Evolutionary conservation across 2,888 invertebrate genomes (phyloP), one percentile per base, ranked within the genome.

Genomic region (Drosophila neutralis): DNA sequence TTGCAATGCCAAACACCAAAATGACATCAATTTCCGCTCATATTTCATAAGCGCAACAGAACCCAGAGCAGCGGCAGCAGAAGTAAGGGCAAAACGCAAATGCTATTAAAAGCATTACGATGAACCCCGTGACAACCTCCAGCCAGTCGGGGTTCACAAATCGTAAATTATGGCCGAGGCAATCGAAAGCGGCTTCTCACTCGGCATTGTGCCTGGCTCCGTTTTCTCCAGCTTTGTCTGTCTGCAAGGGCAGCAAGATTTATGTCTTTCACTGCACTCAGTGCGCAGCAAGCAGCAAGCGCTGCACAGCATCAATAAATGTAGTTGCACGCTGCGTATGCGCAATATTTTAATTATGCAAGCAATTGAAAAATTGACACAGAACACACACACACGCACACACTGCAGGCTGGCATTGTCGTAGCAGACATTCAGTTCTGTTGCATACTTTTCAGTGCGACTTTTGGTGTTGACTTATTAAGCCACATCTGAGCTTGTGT

Each of bases 271-370:
- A 59, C 29, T 72, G 74, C 51, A 53, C 69, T 69, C 64, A 49
- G 64, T 58, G 56, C 66, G 27, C 48, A 29, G 48, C 53, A 38
- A 52, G 60, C 54, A 63, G 54, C 69, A 63, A 21, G 27, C 8
- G 2, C 27, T 24, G 24, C 59, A 72, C 62, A 71, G 77, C 74
- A 72, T 73, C 78, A 77, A 82, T 80, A 80, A 77, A 78, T 82
- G 84, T 78, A 67, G 74, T 70, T 60, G 24, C 82, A 82, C 70
- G 81, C 82, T 84, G 82, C 73, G 78, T 75, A 73, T 83, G 69
- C 70, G 82, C 70, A 73, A 81, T 81, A 83, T 83, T 77, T 82
- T 83, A 80, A 82, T 81, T 82, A 78, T 83, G 78, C 78, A 80
- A 82, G 76, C 81, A 79, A 79, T 81, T 73, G 73, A 79, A 79